Conservation (phyloP, 2,113 vertebrate species). For the Procapra przewalskii region DNA sequence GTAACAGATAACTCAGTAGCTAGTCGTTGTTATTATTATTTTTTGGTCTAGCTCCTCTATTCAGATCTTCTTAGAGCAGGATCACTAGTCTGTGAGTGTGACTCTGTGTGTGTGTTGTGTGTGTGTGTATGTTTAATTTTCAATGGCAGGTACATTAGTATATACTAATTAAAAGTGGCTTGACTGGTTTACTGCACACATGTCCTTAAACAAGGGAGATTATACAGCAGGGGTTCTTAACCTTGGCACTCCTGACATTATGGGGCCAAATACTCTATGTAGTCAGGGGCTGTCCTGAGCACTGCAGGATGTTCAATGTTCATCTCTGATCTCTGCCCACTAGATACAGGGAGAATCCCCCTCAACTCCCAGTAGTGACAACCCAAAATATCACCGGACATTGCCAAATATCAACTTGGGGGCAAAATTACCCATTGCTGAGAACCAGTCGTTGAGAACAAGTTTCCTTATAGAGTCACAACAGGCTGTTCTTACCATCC, state of each 20-base stretch:
- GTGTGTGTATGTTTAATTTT: not conserved
- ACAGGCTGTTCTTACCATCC: not conserved
- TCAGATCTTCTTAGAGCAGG: not conserved
- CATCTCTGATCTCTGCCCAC: not conserved
- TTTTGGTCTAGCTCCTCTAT: not conserved
- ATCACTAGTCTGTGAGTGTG: not conserved
- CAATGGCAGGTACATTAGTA: not conserved
- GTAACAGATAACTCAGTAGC: not conserved
- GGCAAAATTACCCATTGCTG: not conserved
- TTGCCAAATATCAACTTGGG: not conserved
- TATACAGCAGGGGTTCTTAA: not conserved
- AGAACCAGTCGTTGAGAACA: not conserved
- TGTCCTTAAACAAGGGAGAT: not conserved
- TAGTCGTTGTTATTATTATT: not conserved
- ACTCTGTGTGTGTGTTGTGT: not conserved
- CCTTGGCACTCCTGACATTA: not conserved
- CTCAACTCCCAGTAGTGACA: not conserved
- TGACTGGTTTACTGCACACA: not conserved
- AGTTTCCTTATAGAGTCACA: not conserved
- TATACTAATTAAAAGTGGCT: not conserved
- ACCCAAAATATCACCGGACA: not conserved
- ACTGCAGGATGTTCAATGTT: not conserved
- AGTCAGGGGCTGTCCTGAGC: not conserved
- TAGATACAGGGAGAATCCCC: not conserved
- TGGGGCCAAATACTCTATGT: not conserved